These are phyloP conservation scores for Catagonus wagneri DNA, from an alignment of 2,113 vertebrate species.

Conservation along the genomic window DNA sequence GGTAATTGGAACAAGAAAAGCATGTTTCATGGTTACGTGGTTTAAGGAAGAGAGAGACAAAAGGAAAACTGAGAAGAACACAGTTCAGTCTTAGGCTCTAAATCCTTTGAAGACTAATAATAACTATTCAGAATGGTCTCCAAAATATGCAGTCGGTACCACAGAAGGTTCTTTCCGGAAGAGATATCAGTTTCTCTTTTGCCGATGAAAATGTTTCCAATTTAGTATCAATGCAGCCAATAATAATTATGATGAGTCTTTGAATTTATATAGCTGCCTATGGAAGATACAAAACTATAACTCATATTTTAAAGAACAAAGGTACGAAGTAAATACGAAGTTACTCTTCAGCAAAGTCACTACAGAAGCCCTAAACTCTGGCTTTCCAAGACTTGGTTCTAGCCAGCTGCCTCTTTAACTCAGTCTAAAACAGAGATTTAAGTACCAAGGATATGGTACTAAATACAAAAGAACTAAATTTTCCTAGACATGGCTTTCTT, in stretches of 20 bases:
- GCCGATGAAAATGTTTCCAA: constrained; percentile 30
- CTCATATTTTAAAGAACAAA: constrained; percentile 21
- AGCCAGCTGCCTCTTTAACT: not conserved
- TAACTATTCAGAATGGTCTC: not conserved
- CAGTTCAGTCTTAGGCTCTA: not conserved
- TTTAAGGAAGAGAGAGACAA: not conserved
- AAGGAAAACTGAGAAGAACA: constrained; percentile 20
- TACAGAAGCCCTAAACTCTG: not conserved
- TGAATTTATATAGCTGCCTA: not conserved
- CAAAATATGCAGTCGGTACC: not conserved
- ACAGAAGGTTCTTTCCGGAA: not conserved
- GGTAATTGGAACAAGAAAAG: not conserved
- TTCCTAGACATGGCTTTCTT: not conserved
- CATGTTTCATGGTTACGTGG: not conserved
- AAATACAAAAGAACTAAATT: not conserved
- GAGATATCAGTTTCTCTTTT: not conserved
- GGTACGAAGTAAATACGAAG: not conserved
- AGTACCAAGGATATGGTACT: not conserved
- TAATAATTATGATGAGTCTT: not conserved
- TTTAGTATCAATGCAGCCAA: not conserved
- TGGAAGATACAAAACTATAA: not conserved
- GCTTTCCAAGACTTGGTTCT: not conserved
- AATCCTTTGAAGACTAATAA: constrained; percentile 2
- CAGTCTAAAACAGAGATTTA: not conserved
- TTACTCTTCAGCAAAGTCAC: not conserved